phyloP scores from a whole-genome alignment of 2,113 vertebrate species.

The Perccottus glenii region DNA sequence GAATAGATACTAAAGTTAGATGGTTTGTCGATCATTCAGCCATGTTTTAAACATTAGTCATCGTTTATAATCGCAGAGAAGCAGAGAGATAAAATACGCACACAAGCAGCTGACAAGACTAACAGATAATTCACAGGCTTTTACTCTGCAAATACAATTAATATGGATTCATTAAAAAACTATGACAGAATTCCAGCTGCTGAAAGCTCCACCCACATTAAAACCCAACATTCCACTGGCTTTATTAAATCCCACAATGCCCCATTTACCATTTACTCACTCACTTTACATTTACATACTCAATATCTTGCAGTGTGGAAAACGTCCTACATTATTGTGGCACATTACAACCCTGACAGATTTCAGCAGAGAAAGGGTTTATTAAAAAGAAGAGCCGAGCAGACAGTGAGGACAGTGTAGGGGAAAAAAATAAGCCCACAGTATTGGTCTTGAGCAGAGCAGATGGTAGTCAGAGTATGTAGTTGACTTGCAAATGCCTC shows the following conservation, averaged over 20 bases:
- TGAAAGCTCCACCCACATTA: constrained; percentile 1
- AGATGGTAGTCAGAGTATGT: constrained; percentile 74
- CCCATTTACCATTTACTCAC: constrained; percentile 31
- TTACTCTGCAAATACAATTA: no score
- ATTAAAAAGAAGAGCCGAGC: constrained; percentile 13
- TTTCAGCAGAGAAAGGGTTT: constrained; percentile 43
- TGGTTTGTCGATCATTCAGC: no score
- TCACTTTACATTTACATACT: constrained; percentile 31
- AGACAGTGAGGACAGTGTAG: constrained; percentile 34
- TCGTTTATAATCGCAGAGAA: no score
- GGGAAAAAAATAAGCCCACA: constrained; percentile 33
- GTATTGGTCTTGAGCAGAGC: constrained; percentile 63
- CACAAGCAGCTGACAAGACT: no score
- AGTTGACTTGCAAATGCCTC: constrained; percentile 73
- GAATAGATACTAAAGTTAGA: no score
- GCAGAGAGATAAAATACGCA: no score
- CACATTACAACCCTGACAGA: not conserved
- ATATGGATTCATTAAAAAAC: no score
- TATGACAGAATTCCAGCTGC: not conserved
- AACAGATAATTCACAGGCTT: no score
- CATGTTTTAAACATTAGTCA: no score
- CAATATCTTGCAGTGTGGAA: no score
- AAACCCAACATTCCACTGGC: not conserved
- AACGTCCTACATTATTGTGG: no score
- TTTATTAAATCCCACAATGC: constrained; percentile 32